phyloP scores from a whole-genome alignment of 2,888 invertebrate genomes.

The Odontomyia ornata region DNA sequence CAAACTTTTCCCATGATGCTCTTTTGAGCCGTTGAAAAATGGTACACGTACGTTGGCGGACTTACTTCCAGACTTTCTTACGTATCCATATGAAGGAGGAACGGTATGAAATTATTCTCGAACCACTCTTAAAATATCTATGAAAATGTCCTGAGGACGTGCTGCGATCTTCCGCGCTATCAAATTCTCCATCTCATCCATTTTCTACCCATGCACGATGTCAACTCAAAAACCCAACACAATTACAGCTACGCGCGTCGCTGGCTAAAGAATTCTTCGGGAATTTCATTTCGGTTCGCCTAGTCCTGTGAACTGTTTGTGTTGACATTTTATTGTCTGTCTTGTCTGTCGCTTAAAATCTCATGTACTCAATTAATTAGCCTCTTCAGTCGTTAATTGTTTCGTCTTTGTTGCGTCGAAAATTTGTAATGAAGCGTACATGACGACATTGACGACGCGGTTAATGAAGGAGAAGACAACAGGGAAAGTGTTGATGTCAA shows the following conservation, averaged over 20 bases:
- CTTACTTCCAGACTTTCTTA: neutral
- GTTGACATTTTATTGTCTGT: constrained; percentile 8
- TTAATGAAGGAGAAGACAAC: too few species aligned
- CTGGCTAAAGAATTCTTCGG: too few species aligned
- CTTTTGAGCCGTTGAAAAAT: constrained; percentile 12
- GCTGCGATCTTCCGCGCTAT: neutral
- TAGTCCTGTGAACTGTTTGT: neutral
- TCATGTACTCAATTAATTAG: constrained; percentile 37
- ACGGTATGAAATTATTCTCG: neutral
- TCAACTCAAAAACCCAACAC: too few species aligned
- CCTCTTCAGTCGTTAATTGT: constrained; percentile 13
- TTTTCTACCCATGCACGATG: too few species aligned
- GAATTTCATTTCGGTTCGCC: too few species aligned
- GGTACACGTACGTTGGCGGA: constrained; percentile 25
- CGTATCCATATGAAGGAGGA: too few species aligned
- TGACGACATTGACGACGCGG: too few species aligned
- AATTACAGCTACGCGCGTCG: too few species aligned
- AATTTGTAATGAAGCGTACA: constrained; percentile 21
- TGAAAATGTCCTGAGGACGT: neutral
- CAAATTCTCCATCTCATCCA: too few species aligned
- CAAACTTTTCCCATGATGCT: constrained; percentile 5
- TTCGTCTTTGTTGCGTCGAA: neutral
- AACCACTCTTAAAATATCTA: constrained; percentile 17
- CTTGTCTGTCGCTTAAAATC: constrained; percentile 11
- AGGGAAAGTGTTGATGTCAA: too few species aligned